Evolutionary conservation across 1,140 invertebrate species (phyloP).

Genomic region (Octopus sinensis): DNA sequence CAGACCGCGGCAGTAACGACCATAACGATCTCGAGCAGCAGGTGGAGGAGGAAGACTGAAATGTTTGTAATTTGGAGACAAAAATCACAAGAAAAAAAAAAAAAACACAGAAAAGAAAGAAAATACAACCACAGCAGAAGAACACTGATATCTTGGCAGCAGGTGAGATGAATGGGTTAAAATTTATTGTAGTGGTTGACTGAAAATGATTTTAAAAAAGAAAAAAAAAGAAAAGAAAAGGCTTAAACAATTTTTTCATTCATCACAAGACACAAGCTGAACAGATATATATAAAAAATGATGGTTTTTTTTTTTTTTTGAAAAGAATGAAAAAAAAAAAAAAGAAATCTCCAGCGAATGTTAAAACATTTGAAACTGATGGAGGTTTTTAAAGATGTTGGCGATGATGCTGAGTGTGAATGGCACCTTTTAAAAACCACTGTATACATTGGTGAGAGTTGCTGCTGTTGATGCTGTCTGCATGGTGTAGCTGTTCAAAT

Average conservation of each 20-base stretch:
- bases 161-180: not conserved
- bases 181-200: not conserved
- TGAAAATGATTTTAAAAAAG: not conserved
- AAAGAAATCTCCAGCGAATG: not conserved
- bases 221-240: not conserved
- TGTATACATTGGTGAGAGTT: not conserved
- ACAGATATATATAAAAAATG: no score
- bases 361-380: not conserved
- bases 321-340: not conserved
- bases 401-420: not conserved
- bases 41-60: conserved; percentile 1
- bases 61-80: not conserved
- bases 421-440: no score
- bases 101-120: not conserved
- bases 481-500: conserved; percentile 11
- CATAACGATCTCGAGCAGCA: not conserved
- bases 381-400: not conserved
- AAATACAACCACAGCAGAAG: not conserved
- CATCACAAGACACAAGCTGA: not conserved
- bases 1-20: not conserved
- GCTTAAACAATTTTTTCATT: not conserved
- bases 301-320: no score
- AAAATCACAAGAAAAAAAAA: not conserved
- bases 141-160: not conserved
- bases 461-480: not conserved